A percentile compares a stretch with the other conserved stretches of the same genome.
phyloP scores from a whole-genome alignment of 37 sponge, comb jelly and placozoan species.

The Chondrilla cf. caribensis region DNA sequence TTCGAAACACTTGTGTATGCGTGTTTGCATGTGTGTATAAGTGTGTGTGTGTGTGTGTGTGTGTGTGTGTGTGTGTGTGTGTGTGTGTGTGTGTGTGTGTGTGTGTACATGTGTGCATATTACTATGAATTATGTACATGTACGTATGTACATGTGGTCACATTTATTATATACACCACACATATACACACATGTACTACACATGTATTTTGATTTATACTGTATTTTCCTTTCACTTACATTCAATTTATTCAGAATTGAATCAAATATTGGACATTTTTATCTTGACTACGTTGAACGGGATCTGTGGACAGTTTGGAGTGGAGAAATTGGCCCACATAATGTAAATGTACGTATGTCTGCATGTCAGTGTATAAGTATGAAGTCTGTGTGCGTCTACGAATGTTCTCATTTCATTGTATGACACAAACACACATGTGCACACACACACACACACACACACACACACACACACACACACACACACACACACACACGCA shows the following conservation, averaged over 20 bases:
- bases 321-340: neutral
- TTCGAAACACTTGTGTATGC: neutral
- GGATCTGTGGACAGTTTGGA: slow-evolving; percentile 1
- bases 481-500: too few species aligned
- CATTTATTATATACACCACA: too few species aligned
- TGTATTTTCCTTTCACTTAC: too few species aligned
- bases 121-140: neutral
- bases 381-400: too few species aligned
- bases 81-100: slow-evolving; percentile 11
- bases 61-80: neutral
- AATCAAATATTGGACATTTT: slow-evolving; percentile 15
- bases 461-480: too few species aligned
- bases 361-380: too few species aligned
- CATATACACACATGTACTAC: neutral
- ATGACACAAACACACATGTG: too few species aligned
- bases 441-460: too few species aligned
- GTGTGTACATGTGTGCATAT: slow-evolving; percentile 4
- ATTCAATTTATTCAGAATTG: slow-evolving; percentile 19
- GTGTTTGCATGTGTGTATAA: neutral
- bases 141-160: neutral
- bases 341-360: too few species aligned
- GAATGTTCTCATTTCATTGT: too few species aligned
- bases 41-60: neutral
- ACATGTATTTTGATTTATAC: too few species aligned
- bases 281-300: slow-evolving; percentile 21